phyloP scores from a whole-genome alignment of 92 coral and sea anemone species.

The Zoanthus gigantus region DNA sequence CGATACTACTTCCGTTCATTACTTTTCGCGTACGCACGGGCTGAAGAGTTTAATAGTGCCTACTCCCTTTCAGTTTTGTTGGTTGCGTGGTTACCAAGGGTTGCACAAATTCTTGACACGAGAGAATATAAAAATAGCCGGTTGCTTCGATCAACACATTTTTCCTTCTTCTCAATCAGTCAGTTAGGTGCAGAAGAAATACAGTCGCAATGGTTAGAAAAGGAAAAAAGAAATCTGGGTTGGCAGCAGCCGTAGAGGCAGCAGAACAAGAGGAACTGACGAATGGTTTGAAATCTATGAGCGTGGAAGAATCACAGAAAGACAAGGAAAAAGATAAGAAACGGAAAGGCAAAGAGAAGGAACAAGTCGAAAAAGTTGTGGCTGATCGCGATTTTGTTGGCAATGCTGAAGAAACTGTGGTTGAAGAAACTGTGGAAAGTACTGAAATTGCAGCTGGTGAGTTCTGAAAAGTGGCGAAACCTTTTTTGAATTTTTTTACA shows the following conservation, averaged over 20 bases:
- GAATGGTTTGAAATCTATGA: constrained; percentile 55
- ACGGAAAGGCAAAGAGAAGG: constrained; percentile 38
- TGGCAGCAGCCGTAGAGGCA: constrained; percentile 98
- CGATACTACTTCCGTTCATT: too few relatives aligned
- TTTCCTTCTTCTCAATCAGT: background rate
- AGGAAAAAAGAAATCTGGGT: constrained; percentile 83
- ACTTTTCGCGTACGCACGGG: too few relatives aligned
- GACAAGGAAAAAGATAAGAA: constrained; percentile 14
- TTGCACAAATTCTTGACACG: constrained; percentile 36
- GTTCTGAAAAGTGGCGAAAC: constrained; percentile 54
- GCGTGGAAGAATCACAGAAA: constrained; percentile 34
- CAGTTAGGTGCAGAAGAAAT: background rate
- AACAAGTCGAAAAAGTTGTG: constrained; percentile 25
- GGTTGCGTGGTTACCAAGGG: constrained; percentile 26
- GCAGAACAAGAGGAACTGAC: constrained; percentile 83
- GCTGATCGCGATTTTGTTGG: constrained; percentile 50
- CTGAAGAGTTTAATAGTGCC: too few relatives aligned
- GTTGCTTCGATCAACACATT: background rate
- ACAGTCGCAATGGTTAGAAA: constrained; percentile 35
- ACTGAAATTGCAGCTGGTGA: constrained; percentile 52
- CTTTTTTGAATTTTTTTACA: background rate
- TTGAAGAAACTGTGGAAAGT: constrained; percentile 37
- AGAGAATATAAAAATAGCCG: background rate
- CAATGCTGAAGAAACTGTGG: constrained; percentile 43
- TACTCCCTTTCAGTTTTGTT: too few relatives aligned